phyloP scores from a whole-genome alignment of 2,113 vertebrate species.

The Chinchilla lanigera region DNA sequence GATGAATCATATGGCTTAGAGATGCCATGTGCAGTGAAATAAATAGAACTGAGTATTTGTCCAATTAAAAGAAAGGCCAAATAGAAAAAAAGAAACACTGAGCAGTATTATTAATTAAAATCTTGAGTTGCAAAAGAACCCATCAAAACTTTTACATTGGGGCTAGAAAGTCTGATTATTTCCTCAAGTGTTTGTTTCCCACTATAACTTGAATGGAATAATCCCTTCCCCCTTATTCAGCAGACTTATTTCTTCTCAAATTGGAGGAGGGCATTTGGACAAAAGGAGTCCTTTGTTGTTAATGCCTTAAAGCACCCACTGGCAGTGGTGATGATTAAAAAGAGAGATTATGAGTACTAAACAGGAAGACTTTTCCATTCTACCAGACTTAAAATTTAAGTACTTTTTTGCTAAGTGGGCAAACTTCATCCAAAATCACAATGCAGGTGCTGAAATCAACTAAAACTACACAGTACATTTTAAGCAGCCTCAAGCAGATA shows the following conservation, averaged over 20 bases:
- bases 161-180: not conserved
- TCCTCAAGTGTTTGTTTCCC: not conserved
- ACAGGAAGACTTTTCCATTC: not conserved
- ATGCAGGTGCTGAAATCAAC: not conserved
- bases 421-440: not conserved
- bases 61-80: not conserved
- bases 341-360: not conserved
- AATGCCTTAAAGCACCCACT: not conserved
- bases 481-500: not conserved
- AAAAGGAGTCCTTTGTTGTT: constrained; percentile 31
- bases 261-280: not conserved
- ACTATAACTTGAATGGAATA: not conserved
- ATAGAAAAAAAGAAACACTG: constrained; percentile 29
- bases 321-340: not conserved
- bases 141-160: not conserved
- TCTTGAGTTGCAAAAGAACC: not conserved
- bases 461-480: not conserved
- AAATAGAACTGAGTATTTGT: constrained; percentile 26
- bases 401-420: not conserved
- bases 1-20: not conserved
- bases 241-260: not conserved
- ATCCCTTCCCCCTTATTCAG: not conserved
- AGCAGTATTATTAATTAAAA: not conserved
- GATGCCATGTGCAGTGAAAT: not conserved
- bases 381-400: not conserved